Conservation (phyloP, 2,888 invertebrate genomes). For the Volucella inflata region DNA sequence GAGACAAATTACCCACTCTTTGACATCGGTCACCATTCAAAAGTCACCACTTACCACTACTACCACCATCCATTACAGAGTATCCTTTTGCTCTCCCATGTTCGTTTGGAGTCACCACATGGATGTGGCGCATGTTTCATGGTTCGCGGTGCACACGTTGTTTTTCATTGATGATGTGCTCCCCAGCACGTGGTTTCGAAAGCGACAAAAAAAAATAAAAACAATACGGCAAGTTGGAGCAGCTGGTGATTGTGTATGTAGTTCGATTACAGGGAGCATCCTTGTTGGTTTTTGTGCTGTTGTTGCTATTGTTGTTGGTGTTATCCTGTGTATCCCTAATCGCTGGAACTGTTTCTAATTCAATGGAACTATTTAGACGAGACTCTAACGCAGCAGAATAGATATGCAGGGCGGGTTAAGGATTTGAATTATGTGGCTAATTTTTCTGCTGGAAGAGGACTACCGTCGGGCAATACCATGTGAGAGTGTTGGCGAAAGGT, state of each 20-base stretch:
- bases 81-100: constrained; percentile 56
- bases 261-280: constrained; percentile 37
- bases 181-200: constrained; percentile 67
- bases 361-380: constrained; percentile 61
- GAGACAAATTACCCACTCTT: constrained; percentile 64
- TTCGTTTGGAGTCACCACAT: constrained; percentile 57
- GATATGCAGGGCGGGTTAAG: constrained; percentile 38
- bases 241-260: constrained; percentile 68
- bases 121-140: constrained; percentile 74
- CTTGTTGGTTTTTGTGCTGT: constrained; percentile 25
- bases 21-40: constrained; percentile 30
- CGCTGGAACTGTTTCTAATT: constrained; percentile 72
- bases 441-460: constrained; percentile 48
- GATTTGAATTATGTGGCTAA: constrained; percentile 67
- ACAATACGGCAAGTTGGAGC: constrained; percentile 40
- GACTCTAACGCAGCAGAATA: constrained; percentile 41
- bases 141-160: constrained; percentile 74
- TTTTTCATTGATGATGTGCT: constrained; percentile 66
- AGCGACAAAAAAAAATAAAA: neutral
- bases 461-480: constrained; percentile 22
- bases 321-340: constrained; percentile 49
- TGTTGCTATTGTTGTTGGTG: constrained; percentile 11
- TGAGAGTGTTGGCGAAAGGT: constrained; percentile 2
- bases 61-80: constrained; percentile 12
- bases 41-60: constrained; percentile 31